A percentile compares a stretch with the other conserved stretches of the same genome.
These are phyloP conservation scores for Dinoponera quadriceps DNA, from an alignment of 1,140 invertebrate species.

Conservation along the genomic window DNA sequence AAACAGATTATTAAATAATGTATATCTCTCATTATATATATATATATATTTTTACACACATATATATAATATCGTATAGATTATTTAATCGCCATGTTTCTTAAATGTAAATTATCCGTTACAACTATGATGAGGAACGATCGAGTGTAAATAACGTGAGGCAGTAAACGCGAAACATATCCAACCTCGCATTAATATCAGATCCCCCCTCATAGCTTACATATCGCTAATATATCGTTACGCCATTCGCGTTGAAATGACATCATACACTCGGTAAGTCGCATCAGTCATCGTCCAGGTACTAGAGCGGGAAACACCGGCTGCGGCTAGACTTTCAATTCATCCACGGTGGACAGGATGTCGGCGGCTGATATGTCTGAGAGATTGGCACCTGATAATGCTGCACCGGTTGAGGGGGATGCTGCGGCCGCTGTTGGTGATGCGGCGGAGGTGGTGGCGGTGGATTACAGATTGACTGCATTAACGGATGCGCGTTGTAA, in stretches of 20 bases:
- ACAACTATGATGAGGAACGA: constrained; percentile 61
- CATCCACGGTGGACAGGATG: constrained; percentile 81
- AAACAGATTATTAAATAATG: constrained; percentile 32
- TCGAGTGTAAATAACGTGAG: constrained; percentile 44
- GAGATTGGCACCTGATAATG: constrained; percentile 80
- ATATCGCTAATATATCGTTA: background rate
- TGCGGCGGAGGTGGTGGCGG: constrained; percentile 77
- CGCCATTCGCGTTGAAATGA: background rate
- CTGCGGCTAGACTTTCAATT: constrained; percentile 70
- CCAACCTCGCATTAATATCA: constrained; percentile 16
- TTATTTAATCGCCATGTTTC: no score
- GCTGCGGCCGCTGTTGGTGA: constrained; percentile 74
- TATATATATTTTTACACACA: no score
- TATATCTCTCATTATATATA: no score
- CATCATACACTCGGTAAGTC: constrained; percentile 30
- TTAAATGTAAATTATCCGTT: no score
- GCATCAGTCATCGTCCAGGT: constrained; percentile 47
- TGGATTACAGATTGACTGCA: constrained; percentile 82
- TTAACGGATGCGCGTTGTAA: constrained; percentile 78
- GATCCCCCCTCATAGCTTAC: constrained; percentile 19
- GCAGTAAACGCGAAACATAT: constrained; percentile 53
- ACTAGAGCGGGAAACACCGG: constrained; percentile 44
- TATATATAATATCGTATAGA: no score
- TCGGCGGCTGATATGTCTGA: constrained; percentile 78
- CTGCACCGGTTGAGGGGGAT: constrained; percentile 69